These are phyloP conservation scores for Sphecodes monilicornis DNA, from an alignment of 2,888 invertebrate species.

Conservation along the genomic window DNA sequence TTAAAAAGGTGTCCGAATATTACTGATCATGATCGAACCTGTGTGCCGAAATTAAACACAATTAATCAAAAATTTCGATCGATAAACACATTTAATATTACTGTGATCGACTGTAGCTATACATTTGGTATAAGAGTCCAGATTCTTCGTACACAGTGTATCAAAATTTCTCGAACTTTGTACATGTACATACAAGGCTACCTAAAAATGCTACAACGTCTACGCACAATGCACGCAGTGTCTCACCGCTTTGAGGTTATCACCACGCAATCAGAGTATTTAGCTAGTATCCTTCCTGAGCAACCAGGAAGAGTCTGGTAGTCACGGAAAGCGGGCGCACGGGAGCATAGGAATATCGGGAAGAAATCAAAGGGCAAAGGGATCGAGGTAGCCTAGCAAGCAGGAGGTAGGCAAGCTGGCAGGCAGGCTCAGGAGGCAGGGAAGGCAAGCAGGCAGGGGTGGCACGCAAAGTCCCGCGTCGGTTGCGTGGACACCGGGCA, in stretches of 20 bases:
- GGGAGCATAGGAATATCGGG: not conserved
- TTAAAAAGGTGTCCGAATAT: too few species aligned
- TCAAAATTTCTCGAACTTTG: too few species aligned
- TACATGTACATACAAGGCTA: too few species aligned
- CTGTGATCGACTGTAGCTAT: too few species aligned
- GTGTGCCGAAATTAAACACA: too few species aligned
- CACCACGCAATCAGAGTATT: not conserved
- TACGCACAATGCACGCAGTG: not conserved
- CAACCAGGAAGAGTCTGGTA: not conserved
- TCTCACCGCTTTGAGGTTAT: not conserved
- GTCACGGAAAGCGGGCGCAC: not conserved
- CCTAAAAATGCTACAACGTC: too few species aligned
- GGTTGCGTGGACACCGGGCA: slow-evolving; percentile 71
- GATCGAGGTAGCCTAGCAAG: slow-evolving; percentile 11
- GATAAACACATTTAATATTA: too few species aligned
- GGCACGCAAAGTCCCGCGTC: slow-evolving; percentile 58
- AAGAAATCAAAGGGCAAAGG: slow-evolving; percentile 42
- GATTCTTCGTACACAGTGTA: too few species aligned
- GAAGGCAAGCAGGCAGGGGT: slow-evolving; percentile 30
- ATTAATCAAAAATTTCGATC: too few species aligned
- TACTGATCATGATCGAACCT: too few species aligned
- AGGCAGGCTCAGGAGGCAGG: not conserved
- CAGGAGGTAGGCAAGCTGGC: not conserved
- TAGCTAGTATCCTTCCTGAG: not conserved
- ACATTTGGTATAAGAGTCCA: too few species aligned